Evolutionary conservation across 2,113 vertebrate species (phyloP), one percentile per base, ranked within the genome.

Genomic region (Rhipidura dahli): DNA sequence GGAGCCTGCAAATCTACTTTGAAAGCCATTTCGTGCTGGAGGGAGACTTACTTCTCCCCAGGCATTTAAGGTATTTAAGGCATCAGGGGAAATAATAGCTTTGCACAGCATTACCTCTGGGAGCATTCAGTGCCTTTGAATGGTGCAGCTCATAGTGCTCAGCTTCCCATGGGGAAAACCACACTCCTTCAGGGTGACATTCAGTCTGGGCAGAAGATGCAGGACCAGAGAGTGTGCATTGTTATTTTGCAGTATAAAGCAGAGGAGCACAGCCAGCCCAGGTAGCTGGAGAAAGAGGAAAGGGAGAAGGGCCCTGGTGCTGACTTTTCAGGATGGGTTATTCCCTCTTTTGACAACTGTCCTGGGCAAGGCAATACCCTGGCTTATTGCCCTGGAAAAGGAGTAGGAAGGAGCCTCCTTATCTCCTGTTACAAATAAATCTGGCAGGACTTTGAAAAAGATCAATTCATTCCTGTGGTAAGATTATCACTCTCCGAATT

Each of bases 1-100:
- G 53, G 57, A 93, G 80, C 71, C 86, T 87, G 89, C 44, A 95
- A 72, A 94, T 87, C 76, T 79, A 40, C 86, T 92, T 86, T 2
- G 11, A 96, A 93, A 87, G 49, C 49, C 40, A 16, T 66, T 94
- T 93, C 7, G 3, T 66, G 56, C 64, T 69, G 83, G 66, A 82
- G 53, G 44, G 31, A 42, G 44, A 56, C 83, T 83, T 77, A 60
- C 33, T 90, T 94, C 79, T 93, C 80, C 65, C 72, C 64, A 51
- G 86, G 83, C 28, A 2, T 78, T 87, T 73, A 73, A 82, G 47
- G 87, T 54, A 83, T 63, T 83, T 70, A 70, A 89, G 51, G 83
- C 71, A 45, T 49, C 72, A n/a, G 40, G 90, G 69, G 93, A 81
- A 86, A 77, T 47, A 31, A n/a, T 0, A 1, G 61, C 78, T 95